These are phyloP conservation scores for Diarsia mendica DNA, from an alignment of 2,888 invertebrate species.

Conservation along the genomic window DNA sequence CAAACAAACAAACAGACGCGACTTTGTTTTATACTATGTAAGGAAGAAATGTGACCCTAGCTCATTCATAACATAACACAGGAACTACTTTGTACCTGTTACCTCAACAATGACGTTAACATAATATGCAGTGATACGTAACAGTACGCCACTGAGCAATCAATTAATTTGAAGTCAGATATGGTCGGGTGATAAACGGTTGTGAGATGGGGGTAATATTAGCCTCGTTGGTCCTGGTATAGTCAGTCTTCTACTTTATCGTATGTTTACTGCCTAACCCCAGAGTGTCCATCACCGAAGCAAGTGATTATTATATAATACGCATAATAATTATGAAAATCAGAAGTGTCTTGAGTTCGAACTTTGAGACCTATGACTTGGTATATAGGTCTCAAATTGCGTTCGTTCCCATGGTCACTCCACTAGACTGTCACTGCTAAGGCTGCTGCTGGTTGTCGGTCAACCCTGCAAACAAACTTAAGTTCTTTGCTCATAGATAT, in stretches of 20 bases:
- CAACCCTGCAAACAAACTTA: not conserved
- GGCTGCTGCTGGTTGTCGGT: not conserved
- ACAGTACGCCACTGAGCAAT: not conserved
- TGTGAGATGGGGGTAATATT: not conserved
- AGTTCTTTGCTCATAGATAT: not conserved
- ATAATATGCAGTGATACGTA: constrained; percentile 6
- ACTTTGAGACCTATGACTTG: too few relatives aligned
- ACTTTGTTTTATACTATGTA: too few relatives aligned
- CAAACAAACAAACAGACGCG: too few relatives aligned
- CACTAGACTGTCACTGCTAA: too few relatives aligned
- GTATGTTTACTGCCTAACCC: too few relatives aligned
- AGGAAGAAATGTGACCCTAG: not conserved
- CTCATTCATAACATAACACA: not conserved
- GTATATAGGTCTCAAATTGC: too few relatives aligned
- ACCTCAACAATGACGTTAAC: constrained; percentile 18
- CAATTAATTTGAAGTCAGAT: constrained; percentile 15
- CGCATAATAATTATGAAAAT: too few relatives aligned
- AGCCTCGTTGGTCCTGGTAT: not conserved
- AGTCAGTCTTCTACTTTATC: too few relatives aligned
- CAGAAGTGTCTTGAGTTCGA: too few relatives aligned
- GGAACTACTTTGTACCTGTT: constrained; percentile 10
- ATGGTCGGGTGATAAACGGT: not conserved
- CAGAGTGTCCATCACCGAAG: too few relatives aligned
- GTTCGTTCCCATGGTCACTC: too few relatives aligned
- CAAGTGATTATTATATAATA: too few relatives aligned